A percentile compares a stretch with the other conserved stretches of the same genome.
Evolutionary conservation across 2,113 vertebrate species (phyloP).

Genomic region (Halcyon malimbica): DNA sequence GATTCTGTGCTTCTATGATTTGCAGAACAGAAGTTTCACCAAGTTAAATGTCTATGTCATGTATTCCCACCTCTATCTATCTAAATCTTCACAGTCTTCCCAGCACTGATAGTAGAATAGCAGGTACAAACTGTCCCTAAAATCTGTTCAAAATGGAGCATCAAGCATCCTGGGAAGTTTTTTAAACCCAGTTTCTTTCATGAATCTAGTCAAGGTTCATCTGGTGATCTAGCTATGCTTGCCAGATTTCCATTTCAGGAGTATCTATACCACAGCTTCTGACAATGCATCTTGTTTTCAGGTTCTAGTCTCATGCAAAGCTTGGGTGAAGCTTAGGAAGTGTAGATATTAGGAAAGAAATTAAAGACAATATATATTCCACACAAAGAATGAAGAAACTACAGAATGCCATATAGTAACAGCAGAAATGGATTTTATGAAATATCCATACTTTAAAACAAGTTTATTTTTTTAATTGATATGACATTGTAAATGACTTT

Average conservation of each 20-base stretch:
- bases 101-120: not conserved
- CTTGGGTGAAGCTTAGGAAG: not conserved
- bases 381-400: not conserved
- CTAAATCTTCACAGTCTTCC: not conserved
- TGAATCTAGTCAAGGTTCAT: not conserved
- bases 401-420: not conserved
- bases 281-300: not conserved
- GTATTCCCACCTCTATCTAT: not conserved
- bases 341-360: not conserved
- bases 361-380: not conserved
- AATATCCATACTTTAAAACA: not conserved
- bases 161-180: not conserved
- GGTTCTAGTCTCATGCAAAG: not conserved
- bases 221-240: not conserved
- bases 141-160: not conserved
- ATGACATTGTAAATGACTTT: not conserved
- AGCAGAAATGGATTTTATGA: not conserved
- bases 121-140: not conserved
- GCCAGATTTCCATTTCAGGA: not conserved
- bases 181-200: not conserved
- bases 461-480: not conserved
- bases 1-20: not conserved
- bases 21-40: not conserved
- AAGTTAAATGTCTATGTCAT: not conserved
- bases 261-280: not conserved